Evolutionary conservation across 2,797 vertebrate species (phyloP).

Genomic region (Aratinga solstitialis): DNA sequence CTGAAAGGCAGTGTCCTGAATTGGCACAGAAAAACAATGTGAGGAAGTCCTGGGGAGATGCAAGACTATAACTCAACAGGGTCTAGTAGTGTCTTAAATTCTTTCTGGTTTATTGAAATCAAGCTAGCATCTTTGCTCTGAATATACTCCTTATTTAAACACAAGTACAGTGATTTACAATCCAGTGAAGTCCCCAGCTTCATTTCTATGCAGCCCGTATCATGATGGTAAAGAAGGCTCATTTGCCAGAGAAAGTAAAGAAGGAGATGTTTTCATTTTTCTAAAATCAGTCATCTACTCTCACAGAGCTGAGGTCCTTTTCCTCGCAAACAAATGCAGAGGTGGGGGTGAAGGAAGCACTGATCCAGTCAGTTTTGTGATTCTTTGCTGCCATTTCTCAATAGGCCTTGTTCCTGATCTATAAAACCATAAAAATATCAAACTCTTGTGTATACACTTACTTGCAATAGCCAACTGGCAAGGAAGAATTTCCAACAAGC

Average conservation of each 20-base stretch:
- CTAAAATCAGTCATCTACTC: not conserved
- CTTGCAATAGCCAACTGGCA: not conserved
- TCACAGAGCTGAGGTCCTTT: not conserved
- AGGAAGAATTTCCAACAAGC: not conserved
- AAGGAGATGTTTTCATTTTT: not conserved
- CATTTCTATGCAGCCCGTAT: not conserved
- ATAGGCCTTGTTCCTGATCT: not conserved
- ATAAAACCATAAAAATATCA: not conserved
- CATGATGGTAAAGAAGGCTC: not conserved
- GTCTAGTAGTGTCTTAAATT: not conserved
- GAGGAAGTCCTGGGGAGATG: not conserved
- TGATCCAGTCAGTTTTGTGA: accelerated
- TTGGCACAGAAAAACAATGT: not conserved
- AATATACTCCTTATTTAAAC: conserved; percentile 16
- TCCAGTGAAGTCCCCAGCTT: not conserved
- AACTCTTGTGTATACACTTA: not conserved
- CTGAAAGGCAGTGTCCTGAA: conserved; percentile 20
- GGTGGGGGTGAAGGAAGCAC: not conserved
- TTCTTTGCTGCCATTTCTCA: not conserved
- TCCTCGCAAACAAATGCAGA: not conserved
- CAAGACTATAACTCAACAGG: not conserved
- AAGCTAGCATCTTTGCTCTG: not conserved
- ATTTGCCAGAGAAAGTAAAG: not conserved
- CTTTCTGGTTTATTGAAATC: conserved; percentile 2
- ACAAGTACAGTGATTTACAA: not conserved